A percentile compares a stretch with the other conserved stretches of the same genome.
phyloP scores from a whole-genome alignment of 92 coral and sea anemone species.

The Epizoanthus fatuus region DNA sequence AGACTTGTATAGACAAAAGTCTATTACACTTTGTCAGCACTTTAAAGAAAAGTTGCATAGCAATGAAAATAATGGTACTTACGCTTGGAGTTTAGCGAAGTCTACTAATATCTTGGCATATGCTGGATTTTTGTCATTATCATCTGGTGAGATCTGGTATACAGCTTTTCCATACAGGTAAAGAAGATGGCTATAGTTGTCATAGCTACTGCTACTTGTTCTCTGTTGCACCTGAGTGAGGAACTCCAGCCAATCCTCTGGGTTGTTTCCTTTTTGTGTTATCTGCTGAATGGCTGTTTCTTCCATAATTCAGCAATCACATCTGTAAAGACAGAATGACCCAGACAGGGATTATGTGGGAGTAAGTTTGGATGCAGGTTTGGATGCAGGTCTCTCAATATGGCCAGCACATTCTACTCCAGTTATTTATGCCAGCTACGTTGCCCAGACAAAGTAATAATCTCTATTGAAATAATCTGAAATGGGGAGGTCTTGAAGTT shows the following conservation, averaged over 20 bases:
- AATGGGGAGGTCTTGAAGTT: too few relatives aligned
- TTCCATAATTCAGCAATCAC: constrained; percentile 36
- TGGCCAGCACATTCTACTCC: too few relatives aligned
- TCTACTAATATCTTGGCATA: constrained; percentile 95
- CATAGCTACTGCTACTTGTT: constrained; percentile 28
- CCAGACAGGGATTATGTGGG: not conserved
- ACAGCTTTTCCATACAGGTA: constrained; percentile 82
- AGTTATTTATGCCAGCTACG: too few relatives aligned
- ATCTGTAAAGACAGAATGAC: too few relatives aligned
- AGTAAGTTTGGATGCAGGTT: not conserved
- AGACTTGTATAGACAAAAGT: too few relatives aligned
- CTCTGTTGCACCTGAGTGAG: constrained; percentile 46
- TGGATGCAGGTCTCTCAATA: not conserved
- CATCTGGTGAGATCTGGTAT: constrained; percentile 82
- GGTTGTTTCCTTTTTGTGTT: constrained; percentile 75
- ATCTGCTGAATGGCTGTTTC: constrained; percentile 53
- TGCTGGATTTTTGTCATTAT: constrained; percentile 72
- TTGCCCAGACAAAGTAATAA: too few relatives aligned
- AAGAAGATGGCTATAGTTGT: constrained; percentile 57
- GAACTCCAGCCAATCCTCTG: constrained; percentile 94
- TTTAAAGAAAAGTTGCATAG: too few relatives aligned
- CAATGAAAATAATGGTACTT: constrained; percentile 25
- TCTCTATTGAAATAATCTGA: too few relatives aligned
- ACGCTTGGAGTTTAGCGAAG: constrained; percentile 95
- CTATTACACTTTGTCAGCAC: too few relatives aligned